These are phyloP conservation scores for Eupithecia tripunctaria DNA, from an alignment of 2,888 invertebrate genomes.

Conservation along the genomic window DNA sequence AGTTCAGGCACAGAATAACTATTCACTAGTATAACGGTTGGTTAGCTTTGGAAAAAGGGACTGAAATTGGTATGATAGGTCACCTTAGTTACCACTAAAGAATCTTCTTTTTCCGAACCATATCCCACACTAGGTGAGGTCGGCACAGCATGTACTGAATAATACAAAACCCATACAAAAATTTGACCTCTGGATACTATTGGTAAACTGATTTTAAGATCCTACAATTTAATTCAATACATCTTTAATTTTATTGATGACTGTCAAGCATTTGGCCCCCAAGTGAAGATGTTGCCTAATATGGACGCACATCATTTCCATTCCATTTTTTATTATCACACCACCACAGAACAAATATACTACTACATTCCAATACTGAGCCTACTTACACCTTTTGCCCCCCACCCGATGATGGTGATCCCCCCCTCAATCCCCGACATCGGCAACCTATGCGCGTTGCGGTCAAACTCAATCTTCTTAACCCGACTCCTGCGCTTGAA, in stretches of 20 bases:
- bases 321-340: background rate
- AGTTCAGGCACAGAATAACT: background rate
- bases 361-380: too few relatives aligned
- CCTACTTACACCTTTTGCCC: slow-evolving; percentile 62
- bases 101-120: background rate
- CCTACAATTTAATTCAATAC: background rate
- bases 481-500: slow-evolving; percentile 60
- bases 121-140: background rate
- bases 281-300: too few relatives aligned
- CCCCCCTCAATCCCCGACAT: slow-evolving; percentile 51
- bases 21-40: background rate
- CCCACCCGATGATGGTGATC: slow-evolving; percentile 71
- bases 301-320: too few relatives aligned
- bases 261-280: too few relatives aligned
- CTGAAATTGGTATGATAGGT: background rate
- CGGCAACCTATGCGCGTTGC: slow-evolving; percentile 48
- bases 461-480: slow-evolving; percentile 67
- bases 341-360: too few relatives aligned
- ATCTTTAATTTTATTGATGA: too few relatives aligned
- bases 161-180: too few relatives aligned
- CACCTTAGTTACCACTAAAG: background rate
- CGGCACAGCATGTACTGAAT: too few relatives aligned
- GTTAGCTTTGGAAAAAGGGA: background rate
- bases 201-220: background rate
- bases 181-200: background rate